Evolutionary conservation across 1,140 invertebrate species (phyloP), one percentile per base, ranked within the genome.

Genomic region (Brachionus plicatilis): DNA sequence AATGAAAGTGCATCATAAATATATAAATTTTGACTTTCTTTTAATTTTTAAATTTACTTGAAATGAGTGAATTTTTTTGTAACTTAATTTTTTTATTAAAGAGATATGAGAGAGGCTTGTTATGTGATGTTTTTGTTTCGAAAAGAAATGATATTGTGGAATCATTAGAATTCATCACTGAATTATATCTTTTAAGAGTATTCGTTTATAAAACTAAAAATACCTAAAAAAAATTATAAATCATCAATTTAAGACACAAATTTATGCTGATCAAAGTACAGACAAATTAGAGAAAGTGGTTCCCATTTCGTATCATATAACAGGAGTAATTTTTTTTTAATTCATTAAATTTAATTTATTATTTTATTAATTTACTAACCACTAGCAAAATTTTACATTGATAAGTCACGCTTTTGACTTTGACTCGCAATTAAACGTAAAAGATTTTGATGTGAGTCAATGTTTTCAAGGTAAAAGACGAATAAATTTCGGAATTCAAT

Each of bases 401-500:
- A 65, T 65, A n/a, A 60, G n/a, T 14, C 79, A 68, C 43, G n/a
- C n/a, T 43, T 82, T 43, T 68, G 79, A 82, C 20, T 82, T 82
- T 45, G 79, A 82, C 45, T 82, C 79, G 2, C 56, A 47, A 43
- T 37, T 82, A 9, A 43, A 82, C 9, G 0, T 53, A 65, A 27
- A 82, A 37, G 17, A 37, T 68, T 82, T 65, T 68, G 79, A 82
- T 68, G 17, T 82, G 1, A 65, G 53, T 14, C 53, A 82, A 65
- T 82, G 79, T 65, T 82, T 82, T 82, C 79, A 60, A 65, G 79
- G 79, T 11, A 82, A 82, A 47, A 47, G 20, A 43, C 33, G 24
- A 82, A 82, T 82, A 20, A 41, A 65, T 20, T 82, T 82, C 29
- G 79, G 53, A 33, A 65, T 82, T 60, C 79, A 56, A 65, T 82